Evolutionary conservation across 2,113 vertebrate species (phyloP).

Genomic region (Rhynchomys soricoides): DNA sequence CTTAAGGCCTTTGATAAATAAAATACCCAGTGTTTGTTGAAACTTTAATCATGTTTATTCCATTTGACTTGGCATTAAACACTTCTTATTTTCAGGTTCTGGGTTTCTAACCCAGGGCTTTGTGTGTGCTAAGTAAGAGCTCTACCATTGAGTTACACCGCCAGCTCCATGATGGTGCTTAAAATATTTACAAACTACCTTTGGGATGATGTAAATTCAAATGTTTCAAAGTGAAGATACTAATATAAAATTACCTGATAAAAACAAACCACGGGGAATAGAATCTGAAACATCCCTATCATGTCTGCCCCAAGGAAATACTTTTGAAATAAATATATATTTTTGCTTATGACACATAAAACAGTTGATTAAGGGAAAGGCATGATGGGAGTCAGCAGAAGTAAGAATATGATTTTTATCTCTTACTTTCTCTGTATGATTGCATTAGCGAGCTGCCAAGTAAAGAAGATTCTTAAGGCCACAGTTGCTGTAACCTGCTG

Average conservation of each 20-base stretch:
- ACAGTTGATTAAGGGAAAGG: constrained; percentile 84
- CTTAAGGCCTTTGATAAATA: constrained; percentile 30
- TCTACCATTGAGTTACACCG: background rate
- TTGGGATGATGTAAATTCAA: constrained; percentile 66
- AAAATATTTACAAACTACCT: constrained; percentile 71
- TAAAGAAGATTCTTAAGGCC: constrained; percentile 29
- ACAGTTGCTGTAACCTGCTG: constrained; percentile 51
- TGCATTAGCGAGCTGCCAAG: constrained; percentile 63
- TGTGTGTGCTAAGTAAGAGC: background rate
- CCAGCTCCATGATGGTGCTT: background rate
- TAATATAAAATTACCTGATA: constrained; percentile 46
- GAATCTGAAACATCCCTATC: constrained; percentile 62
- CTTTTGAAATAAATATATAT: constrained; percentile 80
- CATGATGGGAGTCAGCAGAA: constrained; percentile 82
- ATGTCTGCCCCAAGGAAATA: constrained; percentile 74
- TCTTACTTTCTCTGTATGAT: constrained; percentile 70
- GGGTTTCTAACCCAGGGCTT: background rate
- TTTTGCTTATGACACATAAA: constrained; percentile 86
- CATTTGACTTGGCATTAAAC: constrained; percentile 66
- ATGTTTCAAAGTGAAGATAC: constrained; percentile 58
- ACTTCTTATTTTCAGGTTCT: background rate
- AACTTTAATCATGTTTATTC: constrained; percentile 20
- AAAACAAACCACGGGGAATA: constrained; percentile 61
- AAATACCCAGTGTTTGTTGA: constrained; percentile 12
- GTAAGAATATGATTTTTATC: constrained; percentile 79